phyloP scores from a whole-genome alignment of 2,888 invertebrate species.

The Noctua fimbriata region DNA sequence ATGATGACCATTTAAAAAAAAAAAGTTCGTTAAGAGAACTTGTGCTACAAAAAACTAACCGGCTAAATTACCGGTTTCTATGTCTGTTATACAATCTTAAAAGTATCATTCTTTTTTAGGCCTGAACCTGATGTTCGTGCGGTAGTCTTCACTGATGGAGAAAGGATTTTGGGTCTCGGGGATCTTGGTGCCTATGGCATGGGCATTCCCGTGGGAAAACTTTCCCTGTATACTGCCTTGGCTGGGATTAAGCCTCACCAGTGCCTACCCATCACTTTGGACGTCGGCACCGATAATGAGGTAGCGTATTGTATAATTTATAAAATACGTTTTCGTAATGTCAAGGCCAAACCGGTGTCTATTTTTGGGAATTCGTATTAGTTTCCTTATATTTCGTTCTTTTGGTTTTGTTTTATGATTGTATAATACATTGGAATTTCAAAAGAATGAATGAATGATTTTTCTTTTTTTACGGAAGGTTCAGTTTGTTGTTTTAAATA shows the following conservation, averaged over 20 bases:
- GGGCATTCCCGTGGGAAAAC: conserved; percentile 99
- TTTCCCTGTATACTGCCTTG: conserved; percentile 98
- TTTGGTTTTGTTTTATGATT: conserved; percentile 27
- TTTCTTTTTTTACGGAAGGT: not conserved
- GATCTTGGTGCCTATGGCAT: conserved; percentile 99
- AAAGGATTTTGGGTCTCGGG: conserved; percentile 98
- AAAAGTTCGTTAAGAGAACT: conserved; percentile 3
- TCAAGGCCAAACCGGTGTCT: conserved; percentile 50
- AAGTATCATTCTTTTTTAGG: conserved; percentile 84
- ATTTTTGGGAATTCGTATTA: conserved; percentile 10
- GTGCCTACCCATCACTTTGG: conserved; percentile 97
- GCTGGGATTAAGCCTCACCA: conserved; percentile 99
- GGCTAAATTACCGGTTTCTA: not conserved
- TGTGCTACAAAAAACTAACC: not conserved
- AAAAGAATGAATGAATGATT: not conserved
- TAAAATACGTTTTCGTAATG: conserved; percentile 42
- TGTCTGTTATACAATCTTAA: conserved; percentile 17
- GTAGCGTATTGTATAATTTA: conserved; percentile 77
- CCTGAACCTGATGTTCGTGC: conserved; percentile 96
- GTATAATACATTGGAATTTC: conserved; percentile 7
- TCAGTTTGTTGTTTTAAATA: not conserved
- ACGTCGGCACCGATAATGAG: conserved; percentile 98
- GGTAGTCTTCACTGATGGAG: conserved; percentile 98
- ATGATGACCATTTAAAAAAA: too few species aligned
- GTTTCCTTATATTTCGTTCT: conserved; percentile 24